Evolutionary conservation across 2,797 vertebrate species (phyloP).

Genomic region (Ctenochaetus hawaiiensis): DNA sequence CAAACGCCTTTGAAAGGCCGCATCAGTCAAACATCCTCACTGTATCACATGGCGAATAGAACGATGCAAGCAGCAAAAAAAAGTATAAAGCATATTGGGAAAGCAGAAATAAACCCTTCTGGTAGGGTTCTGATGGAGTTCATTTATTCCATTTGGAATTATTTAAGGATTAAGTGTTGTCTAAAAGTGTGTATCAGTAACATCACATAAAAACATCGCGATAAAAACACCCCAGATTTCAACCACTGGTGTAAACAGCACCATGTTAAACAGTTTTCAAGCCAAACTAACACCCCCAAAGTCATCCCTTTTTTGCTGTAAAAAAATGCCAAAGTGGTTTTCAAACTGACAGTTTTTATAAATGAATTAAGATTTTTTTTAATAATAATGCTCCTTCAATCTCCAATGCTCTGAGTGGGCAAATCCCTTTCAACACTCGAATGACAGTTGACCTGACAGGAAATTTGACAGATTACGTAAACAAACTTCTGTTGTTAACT

Average conservation of each 20-base stretch:
- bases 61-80: neutral
- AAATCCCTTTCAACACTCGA: neutral
- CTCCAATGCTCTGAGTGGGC: neutral
- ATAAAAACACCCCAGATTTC: neutral
- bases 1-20: constrained; percentile 22
- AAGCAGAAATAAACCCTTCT: neutral
- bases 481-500: neutral
- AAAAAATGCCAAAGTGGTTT: too few species aligned
- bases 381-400: neutral
- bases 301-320: neutral
- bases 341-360: neutral
- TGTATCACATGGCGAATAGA: constrained; percentile 1
- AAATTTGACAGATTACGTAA: neutral
- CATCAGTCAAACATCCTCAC: constrained; percentile 31
- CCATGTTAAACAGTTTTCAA: neutral
- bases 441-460: neutral
- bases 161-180: neutral
- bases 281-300: neutral
- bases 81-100: neutral
- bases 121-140: constrained; percentile 1
- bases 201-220: neutral
- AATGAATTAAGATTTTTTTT: neutral
- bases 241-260: neutral
- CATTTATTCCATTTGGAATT: neutral
- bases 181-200: neutral